Conservation (phyloP, 2,888 invertebrate genomes). For the Ophioninae sp. region DNA sequence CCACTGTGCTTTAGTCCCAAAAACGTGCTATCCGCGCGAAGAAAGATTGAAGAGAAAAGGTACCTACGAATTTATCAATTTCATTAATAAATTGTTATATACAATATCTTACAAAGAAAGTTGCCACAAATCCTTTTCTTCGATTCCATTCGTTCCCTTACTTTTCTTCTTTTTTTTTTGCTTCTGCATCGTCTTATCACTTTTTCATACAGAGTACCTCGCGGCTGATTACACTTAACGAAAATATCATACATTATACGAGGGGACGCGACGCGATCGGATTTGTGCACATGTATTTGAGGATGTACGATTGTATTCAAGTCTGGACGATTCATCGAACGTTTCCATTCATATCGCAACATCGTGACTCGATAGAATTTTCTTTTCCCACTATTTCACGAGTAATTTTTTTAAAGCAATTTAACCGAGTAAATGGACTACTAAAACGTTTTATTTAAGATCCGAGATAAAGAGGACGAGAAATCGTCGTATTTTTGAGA, state of each 20-base stretch:
- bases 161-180: slow-evolving; percentile 42
- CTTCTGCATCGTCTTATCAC: slow-evolving; percentile 67
- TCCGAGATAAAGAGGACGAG: slow-evolving; percentile 12
- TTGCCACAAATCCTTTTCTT: slow-evolving; percentile 75
- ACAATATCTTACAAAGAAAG: slow-evolving; percentile 81
- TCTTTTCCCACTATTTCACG: neutral
- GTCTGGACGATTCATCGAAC: slow-evolving; percentile 44
- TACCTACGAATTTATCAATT: slow-evolving; percentile 79
- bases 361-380: slow-evolving; percentile 28
- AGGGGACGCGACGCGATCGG: slow-evolving; percentile 72
- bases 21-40: slow-evolving; percentile 71
- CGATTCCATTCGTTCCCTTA: slow-evolving; percentile 70
- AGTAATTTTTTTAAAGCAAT: neutral
- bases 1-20: slow-evolving; percentile 61
- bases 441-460: slow-evolving; percentile 28
- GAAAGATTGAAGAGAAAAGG: slow-evolving; percentile 73
- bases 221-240: slow-evolving; percentile 73
- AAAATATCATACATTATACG: slow-evolving; percentile 80
- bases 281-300: slow-evolving; percentile 53
- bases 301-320: slow-evolving; percentile 52
- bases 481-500: slow-evolving; percentile 12
- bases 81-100: slow-evolving; percentile 80
- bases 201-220: slow-evolving; percentile 69
- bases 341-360: slow-evolving; percentile 17
- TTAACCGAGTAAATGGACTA: neutral